A percentile compares a stretch with the other conserved stretches of the same genome.
These are phyloP conservation scores for Mormyrops boulengeri DNA, from an alignment of 2,797 vertebrate species.

Conservation along the genomic window DNA sequence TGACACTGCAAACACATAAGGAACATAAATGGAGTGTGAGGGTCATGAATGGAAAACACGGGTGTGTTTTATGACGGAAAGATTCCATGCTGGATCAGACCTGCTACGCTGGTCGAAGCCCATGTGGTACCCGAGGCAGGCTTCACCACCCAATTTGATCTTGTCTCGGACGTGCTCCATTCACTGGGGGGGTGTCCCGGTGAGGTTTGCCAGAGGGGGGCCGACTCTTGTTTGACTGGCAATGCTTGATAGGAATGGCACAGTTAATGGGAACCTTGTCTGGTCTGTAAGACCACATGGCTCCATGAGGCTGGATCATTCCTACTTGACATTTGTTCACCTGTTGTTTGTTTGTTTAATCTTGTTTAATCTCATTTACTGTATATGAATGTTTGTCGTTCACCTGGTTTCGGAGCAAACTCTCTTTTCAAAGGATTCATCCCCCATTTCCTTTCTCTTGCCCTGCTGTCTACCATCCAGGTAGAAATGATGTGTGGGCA, in stretches of 20 bases:
- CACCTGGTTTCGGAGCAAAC: neutral
- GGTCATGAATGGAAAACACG: neutral
- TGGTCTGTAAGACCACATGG: neutral
- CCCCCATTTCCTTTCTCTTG: neutral
- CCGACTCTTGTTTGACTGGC: neutral
- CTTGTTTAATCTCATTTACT: neutral
- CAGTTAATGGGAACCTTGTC: neutral
- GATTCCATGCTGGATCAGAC: neutral
- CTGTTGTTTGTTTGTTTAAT: neutral
- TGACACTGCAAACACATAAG: neutral
- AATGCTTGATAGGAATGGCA: neutral
- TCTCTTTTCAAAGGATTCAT: neutral
- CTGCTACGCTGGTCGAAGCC: neutral
- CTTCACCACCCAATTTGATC: neutral
- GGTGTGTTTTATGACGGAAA: neutral
- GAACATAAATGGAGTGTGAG: neutral
- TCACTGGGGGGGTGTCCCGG: neutral
- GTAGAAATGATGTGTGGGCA: slow-evolving; percentile 62
- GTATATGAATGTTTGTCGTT: neutral
- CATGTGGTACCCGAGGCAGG: neutral
- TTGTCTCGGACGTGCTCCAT: neutral
- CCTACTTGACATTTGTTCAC: neutral
- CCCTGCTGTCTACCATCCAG: slow-evolving; percentile 33
- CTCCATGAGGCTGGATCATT: neutral
- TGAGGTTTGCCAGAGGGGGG: neutral